A percentile compares a stretch with the other conserved stretches of the same genome.
Conservation (phyloP, 2,797 vertebrate species). For the Coendou prehensilis region DNA sequence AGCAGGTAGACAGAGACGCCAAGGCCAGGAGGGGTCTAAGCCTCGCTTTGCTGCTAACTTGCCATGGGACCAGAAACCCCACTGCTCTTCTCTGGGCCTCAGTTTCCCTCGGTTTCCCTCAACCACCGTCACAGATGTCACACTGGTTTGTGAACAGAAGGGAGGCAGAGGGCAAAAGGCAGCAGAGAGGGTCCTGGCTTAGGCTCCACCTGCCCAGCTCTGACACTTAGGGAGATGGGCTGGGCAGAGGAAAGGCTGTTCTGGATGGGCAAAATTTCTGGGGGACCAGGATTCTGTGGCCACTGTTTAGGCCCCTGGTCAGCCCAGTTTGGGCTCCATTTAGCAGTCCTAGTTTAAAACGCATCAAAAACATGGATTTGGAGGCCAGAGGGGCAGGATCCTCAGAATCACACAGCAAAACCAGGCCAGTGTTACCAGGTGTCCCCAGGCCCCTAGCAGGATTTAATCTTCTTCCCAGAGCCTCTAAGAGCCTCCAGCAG, state of each 20-base stretch:
- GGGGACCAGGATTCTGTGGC: not conserved
- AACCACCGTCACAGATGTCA: not conserved
- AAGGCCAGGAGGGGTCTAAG: not conserved
- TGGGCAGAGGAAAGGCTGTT: not conserved
- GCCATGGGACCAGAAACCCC: not conserved
- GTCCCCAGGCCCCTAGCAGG: too few relatives aligned
- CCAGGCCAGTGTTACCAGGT: not conserved
- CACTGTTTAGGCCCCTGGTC: not conserved
- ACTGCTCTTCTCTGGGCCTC: not conserved
- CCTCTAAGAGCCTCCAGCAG: not conserved
- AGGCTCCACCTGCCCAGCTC: not conserved
- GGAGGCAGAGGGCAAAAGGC: not conserved
- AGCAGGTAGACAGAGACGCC: not conserved
- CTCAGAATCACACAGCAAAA: not conserved
- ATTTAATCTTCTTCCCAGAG: not conserved
- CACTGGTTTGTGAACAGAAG: not conserved
- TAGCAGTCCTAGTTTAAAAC: not conserved
- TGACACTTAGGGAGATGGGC: rapidly evolving
- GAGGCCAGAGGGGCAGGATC: not conserved
- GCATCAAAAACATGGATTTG: not conserved
- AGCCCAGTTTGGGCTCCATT: not conserved
- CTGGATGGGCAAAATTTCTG: not conserved
- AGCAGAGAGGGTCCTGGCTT: too few relatives aligned
- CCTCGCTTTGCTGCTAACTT: not conserved
- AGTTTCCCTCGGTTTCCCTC: slow-evolving; percentile 43